Evolutionary conservation across 2,888 invertebrate species (phyloP).

Genomic region (Ecdyonurus torrentis): DNA sequence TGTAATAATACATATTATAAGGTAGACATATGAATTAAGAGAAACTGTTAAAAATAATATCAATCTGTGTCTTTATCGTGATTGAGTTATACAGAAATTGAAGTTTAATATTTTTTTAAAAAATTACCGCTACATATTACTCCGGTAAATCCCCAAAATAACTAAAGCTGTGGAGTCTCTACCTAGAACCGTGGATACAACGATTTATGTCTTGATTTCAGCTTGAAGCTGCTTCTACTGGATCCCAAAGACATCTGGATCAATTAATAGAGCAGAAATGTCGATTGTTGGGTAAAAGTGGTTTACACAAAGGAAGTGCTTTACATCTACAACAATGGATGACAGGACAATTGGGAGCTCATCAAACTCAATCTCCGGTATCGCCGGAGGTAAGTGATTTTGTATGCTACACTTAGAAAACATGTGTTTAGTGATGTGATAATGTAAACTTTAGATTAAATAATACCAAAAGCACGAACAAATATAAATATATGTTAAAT

Average conservation of each 20-base stretch:
- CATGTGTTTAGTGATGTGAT: too few species aligned
- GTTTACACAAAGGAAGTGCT: slow-evolving; percentile 50
- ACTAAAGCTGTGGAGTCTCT: neutral
- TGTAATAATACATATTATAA: too few species aligned
- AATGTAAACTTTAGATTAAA: too few species aligned
- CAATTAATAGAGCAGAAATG: slow-evolving; percentile 45
- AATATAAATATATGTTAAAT: too few species aligned
- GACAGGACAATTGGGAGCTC: slow-evolving; percentile 47
- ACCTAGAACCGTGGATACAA: neutral
- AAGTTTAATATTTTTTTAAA: too few species aligned
- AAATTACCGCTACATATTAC: too few species aligned
- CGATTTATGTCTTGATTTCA: neutral
- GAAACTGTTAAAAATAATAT: too few species aligned
- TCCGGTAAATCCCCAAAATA: too few species aligned
- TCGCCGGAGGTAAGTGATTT: neutral
- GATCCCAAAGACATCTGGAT: slow-evolving; percentile 24
- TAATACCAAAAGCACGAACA: neutral
- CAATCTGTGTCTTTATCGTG: too few species aligned
- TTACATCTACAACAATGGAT: slow-evolving; percentile 65
- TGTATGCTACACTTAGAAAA: neutral
- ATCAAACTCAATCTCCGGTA: neutral
- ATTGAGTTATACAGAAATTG: too few species aligned
- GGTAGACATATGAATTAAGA: too few species aligned
- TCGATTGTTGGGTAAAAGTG: slow-evolving; percentile 42
- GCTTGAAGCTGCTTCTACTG: neutral